These are phyloP conservation scores for Mayetiola destructor DNA, from an alignment of 2,888 invertebrate species.

Conservation along the genomic window DNA sequence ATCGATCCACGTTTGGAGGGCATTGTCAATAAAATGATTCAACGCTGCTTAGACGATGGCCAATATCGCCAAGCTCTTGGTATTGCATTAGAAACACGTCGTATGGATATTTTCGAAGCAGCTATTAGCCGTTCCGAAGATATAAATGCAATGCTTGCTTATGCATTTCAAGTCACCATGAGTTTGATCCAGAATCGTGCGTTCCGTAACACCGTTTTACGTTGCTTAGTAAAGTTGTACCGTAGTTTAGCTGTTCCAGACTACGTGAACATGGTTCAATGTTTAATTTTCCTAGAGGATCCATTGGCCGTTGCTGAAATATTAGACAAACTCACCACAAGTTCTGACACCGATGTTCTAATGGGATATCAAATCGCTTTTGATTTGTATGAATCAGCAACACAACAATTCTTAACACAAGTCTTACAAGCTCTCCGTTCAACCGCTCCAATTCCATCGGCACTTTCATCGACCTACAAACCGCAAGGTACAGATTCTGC, in stretches of 20 bases:
- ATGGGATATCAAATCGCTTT: slow-evolving; percentile 99
- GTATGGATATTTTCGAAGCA: slow-evolving; percentile 92
- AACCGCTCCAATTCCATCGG: slow-evolving; percentile 67
- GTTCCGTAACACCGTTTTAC: slow-evolving; percentile 80
- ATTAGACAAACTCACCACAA: slow-evolving; percentile 74
- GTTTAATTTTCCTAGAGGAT: slow-evolving; percentile 91
- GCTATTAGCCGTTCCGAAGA: slow-evolving; percentile 88
- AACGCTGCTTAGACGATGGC: slow-evolving; percentile 83
- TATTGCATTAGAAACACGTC: slow-evolving; percentile 84
- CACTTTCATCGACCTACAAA: slow-evolving; percentile 59
- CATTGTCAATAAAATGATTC: slow-evolving; percentile 95
- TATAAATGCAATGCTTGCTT: slow-evolving; percentile 75
- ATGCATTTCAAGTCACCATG: slow-evolving; percentile 94
- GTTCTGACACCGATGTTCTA: slow-evolving; percentile 61
- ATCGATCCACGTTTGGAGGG: slow-evolving; percentile 76
- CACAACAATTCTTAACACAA: slow-evolving; percentile 87
- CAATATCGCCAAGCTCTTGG: slow-evolving; percentile 94
- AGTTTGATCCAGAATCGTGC: slow-evolving; percentile 87
- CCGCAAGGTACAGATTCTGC: slow-evolving; percentile 42
- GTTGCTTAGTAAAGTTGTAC: slow-evolving; percentile 80
- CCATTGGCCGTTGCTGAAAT: slow-evolving; percentile 85
- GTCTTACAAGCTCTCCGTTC: slow-evolving; percentile 69
- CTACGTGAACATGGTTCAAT: slow-evolving; percentile 97
- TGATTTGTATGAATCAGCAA: slow-evolving; percentile 97
- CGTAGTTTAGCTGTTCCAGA: slow-evolving; percentile 80